Percentiles rank a stretch among this genome's conserved stretches.
Conservation (phyloP, 2,113 vertebrate species). For the Sinocyclocheilus anshuiensis region DNA sequence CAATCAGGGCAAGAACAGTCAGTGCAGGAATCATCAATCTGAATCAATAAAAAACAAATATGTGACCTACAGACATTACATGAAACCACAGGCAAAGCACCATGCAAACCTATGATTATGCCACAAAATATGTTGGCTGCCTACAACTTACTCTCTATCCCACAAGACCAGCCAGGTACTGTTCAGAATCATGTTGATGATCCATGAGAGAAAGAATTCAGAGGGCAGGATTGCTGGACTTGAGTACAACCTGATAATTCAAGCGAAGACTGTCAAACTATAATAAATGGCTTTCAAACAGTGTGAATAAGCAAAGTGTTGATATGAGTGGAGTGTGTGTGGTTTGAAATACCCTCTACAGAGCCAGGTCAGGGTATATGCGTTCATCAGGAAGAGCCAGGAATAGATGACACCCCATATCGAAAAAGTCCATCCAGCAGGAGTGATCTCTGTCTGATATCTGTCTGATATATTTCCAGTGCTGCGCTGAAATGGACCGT, state of each 20-base stretch:
- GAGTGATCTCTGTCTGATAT: conserved; percentile 74
- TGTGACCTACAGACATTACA: background rate
- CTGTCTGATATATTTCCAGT: conserved; percentile 71
- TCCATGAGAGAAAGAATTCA: conserved; percentile 73
- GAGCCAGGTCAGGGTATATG: conserved; percentile 68
- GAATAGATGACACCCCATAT: conserved; percentile 78
- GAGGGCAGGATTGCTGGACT: conserved; percentile 66
- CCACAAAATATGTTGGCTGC: background rate
- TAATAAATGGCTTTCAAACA: background rate
- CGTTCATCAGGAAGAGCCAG: conserved; percentile 72
- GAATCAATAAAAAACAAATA: background rate
- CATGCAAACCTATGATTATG: background rate
- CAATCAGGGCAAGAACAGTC: conserved; percentile 74
- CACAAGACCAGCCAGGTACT: conserved; percentile 76
- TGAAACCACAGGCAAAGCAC: too few relatives aligned
- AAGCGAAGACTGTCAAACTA: background rate
- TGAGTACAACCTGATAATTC: conserved; percentile 51
- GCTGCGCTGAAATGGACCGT: conserved; percentile 65
- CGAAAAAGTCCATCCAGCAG: conserved; percentile 77
- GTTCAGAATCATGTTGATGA: conserved; percentile 73
- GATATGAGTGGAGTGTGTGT: background rate
- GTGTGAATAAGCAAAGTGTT: background rate
- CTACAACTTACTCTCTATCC: conserved; percentile 72
- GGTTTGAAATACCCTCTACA: conserved; percentile 69
- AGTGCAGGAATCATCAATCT: conserved; percentile 72